These are phyloP conservation scores for Danio choprae DNA, from an alignment of 2,797 vertebrate genomes.

Conservation along the genomic window DNA sequence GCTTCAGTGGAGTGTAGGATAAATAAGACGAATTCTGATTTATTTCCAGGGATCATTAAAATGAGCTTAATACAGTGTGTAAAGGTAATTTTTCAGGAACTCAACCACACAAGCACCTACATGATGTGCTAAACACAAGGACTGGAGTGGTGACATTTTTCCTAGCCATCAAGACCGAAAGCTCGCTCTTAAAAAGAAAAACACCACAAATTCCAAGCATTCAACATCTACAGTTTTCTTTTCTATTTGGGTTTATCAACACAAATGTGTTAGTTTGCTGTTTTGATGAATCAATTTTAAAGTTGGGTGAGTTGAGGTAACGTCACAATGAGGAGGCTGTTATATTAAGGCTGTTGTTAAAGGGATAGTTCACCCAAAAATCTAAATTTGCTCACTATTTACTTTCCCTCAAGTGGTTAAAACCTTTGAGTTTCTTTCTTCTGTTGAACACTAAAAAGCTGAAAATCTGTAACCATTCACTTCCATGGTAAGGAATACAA, in stretches of 20 bases:
- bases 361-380: too few relatives aligned
- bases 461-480: too few relatives aligned
- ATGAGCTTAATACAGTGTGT: background rate
- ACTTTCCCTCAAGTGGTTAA: too few relatives aligned
- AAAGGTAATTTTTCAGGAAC: background rate
- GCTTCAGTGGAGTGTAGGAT: background rate
- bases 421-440: too few relatives aligned
- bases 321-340: background rate
- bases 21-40: slow-evolving; percentile 23
- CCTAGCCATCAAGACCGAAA: background rate
- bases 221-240: background rate
- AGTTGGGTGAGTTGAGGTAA: background rate
- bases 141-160: slow-evolving; percentile 40
- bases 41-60: slow-evolving; percentile 15
- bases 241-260: too few relatives aligned
- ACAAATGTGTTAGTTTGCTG: too few relatives aligned
- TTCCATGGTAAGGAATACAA: too few relatives aligned
- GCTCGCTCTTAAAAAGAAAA: background rate
- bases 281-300: background rate
- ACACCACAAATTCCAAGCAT: slow-evolving; percentile 9
- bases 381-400: too few relatives aligned
- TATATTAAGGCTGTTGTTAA: background rate
- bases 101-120: background rate
- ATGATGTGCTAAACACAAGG: background rate
- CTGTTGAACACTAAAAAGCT: too few relatives aligned